phyloP scores from a whole-genome alignment of 2,113 vertebrate species.

The Cairina moschata region DNA sequence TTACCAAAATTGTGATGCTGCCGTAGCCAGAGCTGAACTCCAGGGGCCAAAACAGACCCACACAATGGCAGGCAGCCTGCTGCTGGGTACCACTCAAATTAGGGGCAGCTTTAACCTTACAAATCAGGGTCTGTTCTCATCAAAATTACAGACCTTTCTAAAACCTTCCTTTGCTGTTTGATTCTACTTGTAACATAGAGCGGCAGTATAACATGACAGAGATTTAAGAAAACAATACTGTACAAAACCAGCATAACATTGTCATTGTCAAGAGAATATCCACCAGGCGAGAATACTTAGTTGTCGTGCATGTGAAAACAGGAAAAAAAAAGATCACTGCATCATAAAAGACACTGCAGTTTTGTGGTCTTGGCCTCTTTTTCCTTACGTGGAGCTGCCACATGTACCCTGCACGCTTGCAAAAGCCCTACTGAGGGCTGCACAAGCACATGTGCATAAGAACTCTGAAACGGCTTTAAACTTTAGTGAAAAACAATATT shows the following conservation, averaged over 20 bases:
- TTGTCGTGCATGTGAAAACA: neutral
- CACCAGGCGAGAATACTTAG: neutral
- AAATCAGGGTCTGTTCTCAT: fast-evolving
- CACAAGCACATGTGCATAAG: fast-evolving
- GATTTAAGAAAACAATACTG: neutral
- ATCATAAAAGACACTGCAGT: neutral
- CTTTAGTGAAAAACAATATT: neutral
- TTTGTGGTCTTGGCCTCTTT: neutral
- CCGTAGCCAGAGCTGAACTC: neutral
- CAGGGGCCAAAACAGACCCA: neutral
- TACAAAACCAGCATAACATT: neutral
- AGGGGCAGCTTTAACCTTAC: neutral
- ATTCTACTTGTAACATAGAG: neutral
- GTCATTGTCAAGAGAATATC: neutral
- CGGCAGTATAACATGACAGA: neutral
- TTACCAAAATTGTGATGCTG: neutral
- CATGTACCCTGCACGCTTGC: fast-evolving
- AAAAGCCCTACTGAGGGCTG: neutral
- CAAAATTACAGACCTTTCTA: neutral
- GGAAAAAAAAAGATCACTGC: neutral
- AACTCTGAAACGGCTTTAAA: neutral
- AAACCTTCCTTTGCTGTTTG: neutral
- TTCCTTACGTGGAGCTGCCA: neutral
- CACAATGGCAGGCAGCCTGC: neutral
- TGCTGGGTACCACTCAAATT: neutral